Percentiles rank a stretch among this genome's conserved stretches.
phyloP scores from a whole-genome alignment of 2,113 vertebrate genomes.

The Verasper variegatus region DNA sequence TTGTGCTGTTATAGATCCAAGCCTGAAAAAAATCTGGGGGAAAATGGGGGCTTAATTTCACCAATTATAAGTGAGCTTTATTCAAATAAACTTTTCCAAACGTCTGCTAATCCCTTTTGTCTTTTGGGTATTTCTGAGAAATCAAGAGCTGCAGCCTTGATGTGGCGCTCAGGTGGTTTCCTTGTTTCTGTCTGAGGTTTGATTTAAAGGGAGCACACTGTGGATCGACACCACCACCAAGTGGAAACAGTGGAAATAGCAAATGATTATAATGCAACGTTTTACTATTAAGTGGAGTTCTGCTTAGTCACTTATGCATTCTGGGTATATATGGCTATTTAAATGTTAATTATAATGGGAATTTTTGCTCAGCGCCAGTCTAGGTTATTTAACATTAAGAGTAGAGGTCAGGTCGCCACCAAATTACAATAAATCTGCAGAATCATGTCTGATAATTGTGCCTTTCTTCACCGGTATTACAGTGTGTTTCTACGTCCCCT shows the following conservation, averaged over 20 bases:
- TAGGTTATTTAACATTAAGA: background rate
- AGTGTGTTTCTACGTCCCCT: background rate
- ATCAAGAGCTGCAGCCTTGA: slow-evolving; percentile 43
- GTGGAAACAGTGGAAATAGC: slow-evolving; percentile 34
- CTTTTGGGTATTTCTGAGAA: slow-evolving; percentile 59
- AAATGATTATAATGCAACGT: background rate
- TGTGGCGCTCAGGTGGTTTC: slow-evolving; percentile 27
- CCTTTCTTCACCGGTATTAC: background rate
- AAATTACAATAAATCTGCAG: background rate
- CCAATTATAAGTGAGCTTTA: slow-evolving; percentile 56
- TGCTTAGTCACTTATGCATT: background rate
- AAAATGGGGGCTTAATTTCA: slow-evolving; percentile 33
- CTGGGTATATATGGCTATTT: background rate
- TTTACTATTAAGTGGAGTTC: no score
- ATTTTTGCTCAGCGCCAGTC: background rate
- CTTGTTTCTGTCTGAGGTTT: slow-evolving; percentile 9
- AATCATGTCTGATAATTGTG: background rate
- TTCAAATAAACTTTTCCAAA: slow-evolving; percentile 61
- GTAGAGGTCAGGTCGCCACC: background rate
- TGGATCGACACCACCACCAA: slow-evolving; percentile 55
- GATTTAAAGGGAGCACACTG: slow-evolving; percentile 2
- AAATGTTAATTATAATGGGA: slow-evolving; percentile 2
- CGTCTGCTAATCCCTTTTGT: slow-evolving; percentile 57
- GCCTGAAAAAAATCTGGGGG: background rate
- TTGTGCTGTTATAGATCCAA: slow-evolving; percentile 16